Evolutionary conservation across 2,888 invertebrate genomes (phyloP).

Genomic region (Thyatira batis): DNA sequence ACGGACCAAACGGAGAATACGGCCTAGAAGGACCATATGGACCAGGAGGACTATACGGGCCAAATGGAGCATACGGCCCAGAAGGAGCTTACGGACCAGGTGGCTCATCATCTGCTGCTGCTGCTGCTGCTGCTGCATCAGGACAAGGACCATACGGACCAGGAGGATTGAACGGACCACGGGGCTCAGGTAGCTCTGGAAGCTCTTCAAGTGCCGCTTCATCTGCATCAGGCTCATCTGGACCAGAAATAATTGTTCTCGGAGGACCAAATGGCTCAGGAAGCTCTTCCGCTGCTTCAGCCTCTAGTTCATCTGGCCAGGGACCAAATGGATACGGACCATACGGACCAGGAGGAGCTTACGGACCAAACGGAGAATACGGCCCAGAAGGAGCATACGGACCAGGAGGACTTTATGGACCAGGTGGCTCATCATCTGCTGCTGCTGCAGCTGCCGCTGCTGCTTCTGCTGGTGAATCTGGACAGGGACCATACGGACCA

Average conservation of each 20-base stretch:
- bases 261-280: too few relatives aligned
- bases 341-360: conserved; percentile 5
- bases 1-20: too few relatives aligned
- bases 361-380: conserved; percentile 2
- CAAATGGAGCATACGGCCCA: too few relatives aligned
- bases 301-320: conserved; percentile 1
- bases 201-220: too few relatives aligned
- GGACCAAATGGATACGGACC: conserved; percentile 8
- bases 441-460: conserved; percentile 1
- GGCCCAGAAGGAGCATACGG: conserved; percentile 4
- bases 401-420: conserved; percentile 4
- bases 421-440: conserved; percentile 8
- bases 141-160: not conserved
- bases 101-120: too few relatives aligned
- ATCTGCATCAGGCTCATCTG: not conserved
- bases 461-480: not conserved
- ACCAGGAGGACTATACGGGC: too few relatives aligned
- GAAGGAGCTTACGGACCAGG: too few relatives aligned
- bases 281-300: not conserved
- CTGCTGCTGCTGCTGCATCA: too few relatives aligned
- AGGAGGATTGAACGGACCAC: too few relatives aligned
- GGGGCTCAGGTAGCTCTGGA: too few relatives aligned
- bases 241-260: too few relatives aligned
- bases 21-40: too few relatives aligned
- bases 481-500: conserved; percentile 4